Evolutionary conservation across 2,888 invertebrate genomes (phyloP).

Genomic region (Tuta absoluta): DNA sequence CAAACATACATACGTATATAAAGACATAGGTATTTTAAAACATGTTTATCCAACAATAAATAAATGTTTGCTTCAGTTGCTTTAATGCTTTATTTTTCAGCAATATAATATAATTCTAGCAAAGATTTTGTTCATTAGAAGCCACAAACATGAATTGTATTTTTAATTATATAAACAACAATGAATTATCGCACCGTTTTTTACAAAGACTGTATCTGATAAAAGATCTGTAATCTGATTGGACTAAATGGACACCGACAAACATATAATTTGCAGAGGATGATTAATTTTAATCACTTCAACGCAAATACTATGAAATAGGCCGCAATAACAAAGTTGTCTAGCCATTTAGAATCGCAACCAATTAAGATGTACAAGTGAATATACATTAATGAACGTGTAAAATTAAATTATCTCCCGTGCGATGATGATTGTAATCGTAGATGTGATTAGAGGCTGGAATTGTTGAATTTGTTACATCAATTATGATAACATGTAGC

Average conservation of each 20-base stretch:
- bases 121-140: too few relatives aligned
- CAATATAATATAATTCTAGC: too few relatives aligned
- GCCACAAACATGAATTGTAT: too few relatives aligned
- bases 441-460: neutral
- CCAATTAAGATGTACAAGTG: constrained; percentile 24
- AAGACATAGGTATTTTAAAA: too few relatives aligned
- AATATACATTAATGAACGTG: neutral
- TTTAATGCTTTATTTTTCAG: too few relatives aligned
- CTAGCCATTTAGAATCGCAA: constrained; percentile 12
- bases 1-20: too few relatives aligned
- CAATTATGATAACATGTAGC: neutral
- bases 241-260: neutral
- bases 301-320: neutral
- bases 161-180: too few relatives aligned
- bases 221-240: too few relatives aligned
- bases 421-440: constrained; percentile 3
- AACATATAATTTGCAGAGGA: neutral
- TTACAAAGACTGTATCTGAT: too few relatives aligned
- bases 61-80: too few relatives aligned
- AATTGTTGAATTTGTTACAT: neutral
- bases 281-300: constrained; percentile 4
- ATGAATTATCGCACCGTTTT: too few relatives aligned
- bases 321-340: constrained; percentile 23
- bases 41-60: too few relatives aligned
- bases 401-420: constrained; percentile 7